A percentile compares a stretch with the other conserved stretches of the same genome.
phyloP scores from a whole-genome alignment of 1,140 invertebrate species.

The Psilanteris sp. region DNA sequence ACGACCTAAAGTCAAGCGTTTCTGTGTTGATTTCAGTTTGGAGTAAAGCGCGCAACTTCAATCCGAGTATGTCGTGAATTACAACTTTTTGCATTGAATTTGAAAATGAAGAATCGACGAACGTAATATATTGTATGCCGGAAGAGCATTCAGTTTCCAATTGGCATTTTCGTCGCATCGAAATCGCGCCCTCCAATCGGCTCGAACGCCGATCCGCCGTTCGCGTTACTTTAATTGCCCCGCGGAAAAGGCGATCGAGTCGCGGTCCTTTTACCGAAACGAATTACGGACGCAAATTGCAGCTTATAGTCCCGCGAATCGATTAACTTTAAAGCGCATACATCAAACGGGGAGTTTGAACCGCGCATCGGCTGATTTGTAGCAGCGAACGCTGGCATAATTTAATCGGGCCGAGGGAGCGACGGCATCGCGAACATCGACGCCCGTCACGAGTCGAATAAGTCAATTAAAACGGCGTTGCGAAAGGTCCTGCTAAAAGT shows the following conservation, averaged over 20 bases:
- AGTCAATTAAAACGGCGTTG: conserved; percentile 47
- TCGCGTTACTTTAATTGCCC: conserved; percentile 15
- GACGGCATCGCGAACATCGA: conserved; percentile 8
- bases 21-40: too few relatives aligned
- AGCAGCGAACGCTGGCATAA: background rate
- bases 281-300: background rate
- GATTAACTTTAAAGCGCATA: conserved; percentile 22
- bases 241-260: conserved; percentile 10
- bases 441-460: conserved; percentile 25
- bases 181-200: too few relatives aligned
- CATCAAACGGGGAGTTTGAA: background rate
- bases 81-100: too few relatives aligned
- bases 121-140: too few relatives aligned
- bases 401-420: conserved; percentile 2
- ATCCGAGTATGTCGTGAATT: too few relatives aligned
- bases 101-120: too few relatives aligned
- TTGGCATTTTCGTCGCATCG: too few relatives aligned
- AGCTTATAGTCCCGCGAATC: conserved; percentile 32
- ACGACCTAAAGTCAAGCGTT: too few relatives aligned
- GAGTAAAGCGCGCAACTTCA: too few relatives aligned
- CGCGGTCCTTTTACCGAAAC: conserved; percentile 9
- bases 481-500: conserved; percentile 18
- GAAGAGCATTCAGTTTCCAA: too few relatives aligned
- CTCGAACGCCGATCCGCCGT: background rate
- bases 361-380: background rate